Base-by-base conservation (phyloP, 2,797 vertebrate genomes). In the Podarcis lilfordi region DNA sequence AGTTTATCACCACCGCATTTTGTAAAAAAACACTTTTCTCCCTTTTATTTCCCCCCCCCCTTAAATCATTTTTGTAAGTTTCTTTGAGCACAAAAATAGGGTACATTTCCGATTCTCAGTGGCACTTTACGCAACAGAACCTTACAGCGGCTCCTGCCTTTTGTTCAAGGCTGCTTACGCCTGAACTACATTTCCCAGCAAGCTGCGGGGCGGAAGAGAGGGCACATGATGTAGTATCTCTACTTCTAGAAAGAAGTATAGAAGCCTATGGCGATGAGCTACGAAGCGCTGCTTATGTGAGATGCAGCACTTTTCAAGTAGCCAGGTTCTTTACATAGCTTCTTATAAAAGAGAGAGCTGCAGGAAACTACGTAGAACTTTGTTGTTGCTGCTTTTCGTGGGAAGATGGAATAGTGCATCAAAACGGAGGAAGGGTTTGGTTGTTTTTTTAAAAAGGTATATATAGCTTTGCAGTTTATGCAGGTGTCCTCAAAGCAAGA, bases 101-200 rank as follows among this genome's bases (percentile, higher is more conserved):
- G 27, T 1, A 7, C 45, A 55, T 1, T 25, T 61, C 69, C 29
- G n/a, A 84, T 84, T 90, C 68, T 86, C n/a, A 45, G 77, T 32
- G 50, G 68, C 37, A 32, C 35, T 21, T 19, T 69, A n/a, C 76
- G 55, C 13, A 0, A 64, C 23, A 74, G 21, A 85, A n/a, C 1
- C 15, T 64, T 8, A 27, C 82, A 61, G 61, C 71, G 68, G 29
- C 66, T 0, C 7, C 11, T 8, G 8, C 32, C 91, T 91, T 93
- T 93, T 96, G 91, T 94, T 95, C 80, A 4, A 29, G 50, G 74
- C 40, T 32, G 84, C 19, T 82, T 64, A 3, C 1, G 85, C 25
- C 19, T 8, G 85, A 84, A 94, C 91, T 95, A 40, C 90, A 45
- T 91, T 93, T 95, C 94, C 95, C 94, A 90, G 88, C 72, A 91